phyloP scores from a whole-genome alignment of 2,888 invertebrate genomes.

The Brenthis daphne region DNA sequence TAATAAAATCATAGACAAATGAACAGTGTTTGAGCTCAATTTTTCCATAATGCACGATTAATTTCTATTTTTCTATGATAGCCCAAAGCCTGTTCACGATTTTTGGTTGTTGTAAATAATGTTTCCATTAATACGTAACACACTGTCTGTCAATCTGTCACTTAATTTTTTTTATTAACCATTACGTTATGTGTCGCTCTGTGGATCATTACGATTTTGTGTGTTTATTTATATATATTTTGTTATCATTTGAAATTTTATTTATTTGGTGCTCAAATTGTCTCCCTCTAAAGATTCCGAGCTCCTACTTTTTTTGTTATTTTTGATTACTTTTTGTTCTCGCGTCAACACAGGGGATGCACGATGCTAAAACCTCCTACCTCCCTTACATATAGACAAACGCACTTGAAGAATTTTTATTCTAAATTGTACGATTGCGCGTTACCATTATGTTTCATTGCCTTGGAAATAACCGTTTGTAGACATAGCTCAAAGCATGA shows the following conservation, averaged over 20 bases:
- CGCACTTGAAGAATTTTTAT: constrained; percentile 45
- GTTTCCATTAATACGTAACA: constrained; percentile 57
- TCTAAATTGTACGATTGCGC: constrained; percentile 29
- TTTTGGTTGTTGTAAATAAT: constrained; percentile 61
- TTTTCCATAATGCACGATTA: constrained; percentile 38
- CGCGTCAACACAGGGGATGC: constrained; percentile 81
- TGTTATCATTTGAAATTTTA: constrained; percentile 43
- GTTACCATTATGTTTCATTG: constrained; percentile 33
- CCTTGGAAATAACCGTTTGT: constrained; percentile 44
- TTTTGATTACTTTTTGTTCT: constrained; percentile 60
- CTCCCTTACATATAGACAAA: constrained; percentile 61
- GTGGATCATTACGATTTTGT: constrained; percentile 53
- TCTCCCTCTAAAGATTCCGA: constrained; percentile 79
- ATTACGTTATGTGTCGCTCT: constrained; percentile 66
- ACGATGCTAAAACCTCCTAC: constrained; percentile 78
- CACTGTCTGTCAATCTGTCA: constrained; percentile 61
- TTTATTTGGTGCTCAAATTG: constrained; percentile 66
- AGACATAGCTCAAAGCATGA: constrained; percentile 64
- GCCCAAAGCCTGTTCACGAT: constrained; percentile 41
- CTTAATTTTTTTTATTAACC: constrained; percentile 58
- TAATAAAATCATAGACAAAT: constrained; percentile 26
- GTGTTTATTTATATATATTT: constrained; percentile 51
- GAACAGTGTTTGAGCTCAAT: constrained; percentile 58
- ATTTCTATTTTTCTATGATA: constrained; percentile 43
- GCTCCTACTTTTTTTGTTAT: constrained; percentile 59